Conservation (phyloP, 1,140 invertebrate genomes). For the Oryctes rhinoceros region DNA sequence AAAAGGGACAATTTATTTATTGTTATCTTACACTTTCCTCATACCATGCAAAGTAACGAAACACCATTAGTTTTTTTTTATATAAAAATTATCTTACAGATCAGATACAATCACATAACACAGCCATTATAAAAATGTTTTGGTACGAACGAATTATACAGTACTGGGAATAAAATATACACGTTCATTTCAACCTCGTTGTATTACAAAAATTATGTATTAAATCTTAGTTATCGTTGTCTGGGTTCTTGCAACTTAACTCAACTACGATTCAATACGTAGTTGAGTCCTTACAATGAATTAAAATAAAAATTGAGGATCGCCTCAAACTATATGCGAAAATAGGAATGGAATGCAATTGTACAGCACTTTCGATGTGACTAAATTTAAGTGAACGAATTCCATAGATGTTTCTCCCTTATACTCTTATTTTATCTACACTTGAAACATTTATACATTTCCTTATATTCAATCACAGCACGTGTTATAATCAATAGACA, state of each 20-base stretch:
- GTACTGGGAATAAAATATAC: not conserved
- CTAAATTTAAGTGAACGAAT: no score
- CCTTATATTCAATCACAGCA: not conserved
- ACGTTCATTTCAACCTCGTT: constrained; percentile 2
- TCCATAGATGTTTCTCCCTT: not conserved
- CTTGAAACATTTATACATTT: not conserved
- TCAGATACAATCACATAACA: constrained; percentile 14
- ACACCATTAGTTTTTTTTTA: constrained; percentile 8
- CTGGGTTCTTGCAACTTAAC: not conserved
- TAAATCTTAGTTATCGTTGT: not conserved
- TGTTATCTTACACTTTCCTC: not conserved
- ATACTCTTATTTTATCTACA: not conserved
- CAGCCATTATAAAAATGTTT: constrained; percentile 22
- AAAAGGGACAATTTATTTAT: constrained; percentile 20
- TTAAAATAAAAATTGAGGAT: no score
- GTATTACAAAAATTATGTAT: not conserved
- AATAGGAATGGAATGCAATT: not conserved
- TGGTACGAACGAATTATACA: not conserved
- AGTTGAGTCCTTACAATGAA: no score
- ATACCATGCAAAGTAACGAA: not conserved
- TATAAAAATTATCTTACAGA: constrained; percentile 25
- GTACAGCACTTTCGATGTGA: not conserved
- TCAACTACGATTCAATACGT: not conserved
- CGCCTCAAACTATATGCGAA: no score
- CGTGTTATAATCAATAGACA: not conserved